Evolutionary conservation across 2,888 invertebrate genomes (phyloP).

Genomic region (Lacanobia wlatinum): DNA sequence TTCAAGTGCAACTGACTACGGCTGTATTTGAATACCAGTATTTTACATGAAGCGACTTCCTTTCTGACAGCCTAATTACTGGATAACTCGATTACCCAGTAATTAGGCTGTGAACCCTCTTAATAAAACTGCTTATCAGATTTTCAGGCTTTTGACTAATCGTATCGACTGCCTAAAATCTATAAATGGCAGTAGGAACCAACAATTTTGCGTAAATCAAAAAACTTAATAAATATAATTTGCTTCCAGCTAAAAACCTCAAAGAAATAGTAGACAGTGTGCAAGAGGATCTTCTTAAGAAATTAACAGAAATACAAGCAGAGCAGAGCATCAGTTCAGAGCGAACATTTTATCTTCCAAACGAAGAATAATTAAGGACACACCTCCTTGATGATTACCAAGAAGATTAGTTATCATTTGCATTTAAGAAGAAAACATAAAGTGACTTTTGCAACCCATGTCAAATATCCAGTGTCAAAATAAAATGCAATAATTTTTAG

Average conservation of each 20-base stretch:
- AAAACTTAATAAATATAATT: slow-evolving; percentile 6
- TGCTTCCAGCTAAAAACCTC: slow-evolving; percentile 83
- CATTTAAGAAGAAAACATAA: slow-evolving; percentile 50
- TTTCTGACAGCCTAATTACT: not conserved
- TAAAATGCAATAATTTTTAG: slow-evolving; percentile 56
- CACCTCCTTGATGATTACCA: slow-evolving; percentile 20
- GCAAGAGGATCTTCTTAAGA: slow-evolving; percentile 85
- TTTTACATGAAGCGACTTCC: not conserved
- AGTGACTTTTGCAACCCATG: slow-evolving; percentile 51
- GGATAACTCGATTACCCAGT: not conserved
- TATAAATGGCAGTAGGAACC: not conserved
- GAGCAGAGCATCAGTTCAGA: slow-evolving; percentile 71
- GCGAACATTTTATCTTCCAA: slow-evolving; percentile 45
- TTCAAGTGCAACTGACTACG: not conserved
- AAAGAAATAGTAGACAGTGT: slow-evolving; percentile 88
- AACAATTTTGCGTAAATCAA: not conserved
- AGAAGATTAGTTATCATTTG: slow-evolving; percentile 41
- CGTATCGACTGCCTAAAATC: not conserved
- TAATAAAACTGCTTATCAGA: not conserved
- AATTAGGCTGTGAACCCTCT: no score
- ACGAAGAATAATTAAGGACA: slow-evolving; percentile 10
- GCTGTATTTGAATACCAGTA: not conserved
- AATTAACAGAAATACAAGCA: slow-evolving; percentile 82
- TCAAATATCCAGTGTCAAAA: slow-evolving; percentile 63
- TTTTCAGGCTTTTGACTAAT: not conserved